Conservation (phyloP, 2,113 vertebrate genomes). For the Colinus virginianus region DNA sequence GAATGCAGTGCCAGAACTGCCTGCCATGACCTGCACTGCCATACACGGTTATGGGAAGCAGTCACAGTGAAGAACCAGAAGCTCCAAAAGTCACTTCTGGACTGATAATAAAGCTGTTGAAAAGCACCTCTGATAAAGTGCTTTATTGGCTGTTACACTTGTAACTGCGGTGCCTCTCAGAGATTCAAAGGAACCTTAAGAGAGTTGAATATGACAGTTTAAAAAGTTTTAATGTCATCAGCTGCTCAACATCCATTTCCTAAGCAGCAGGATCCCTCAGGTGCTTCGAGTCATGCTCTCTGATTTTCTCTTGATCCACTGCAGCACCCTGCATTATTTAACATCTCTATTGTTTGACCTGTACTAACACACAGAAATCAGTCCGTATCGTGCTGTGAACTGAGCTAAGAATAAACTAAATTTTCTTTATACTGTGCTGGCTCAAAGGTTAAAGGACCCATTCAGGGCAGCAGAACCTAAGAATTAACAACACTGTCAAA, state of each 20-base stretch:
- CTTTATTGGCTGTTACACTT: background rate
- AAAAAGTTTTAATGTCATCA: background rate
- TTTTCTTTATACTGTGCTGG: background rate
- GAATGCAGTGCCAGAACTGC: background rate
- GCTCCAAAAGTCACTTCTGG: background rate
- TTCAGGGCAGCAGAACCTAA: background rate
- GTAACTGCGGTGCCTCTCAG: background rate
- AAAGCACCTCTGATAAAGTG: background rate
- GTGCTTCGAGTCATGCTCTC: background rate
- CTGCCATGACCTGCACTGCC: rapidly evolving
- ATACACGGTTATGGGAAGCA: background rate
- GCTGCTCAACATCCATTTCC: background rate
- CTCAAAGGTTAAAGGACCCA: background rate
- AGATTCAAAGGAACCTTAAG: background rate
- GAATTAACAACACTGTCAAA: background rate
- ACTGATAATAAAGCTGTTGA: background rate
- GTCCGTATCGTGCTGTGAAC: too few species aligned
- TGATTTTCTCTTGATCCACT: background rate
- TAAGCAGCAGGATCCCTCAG: background rate
- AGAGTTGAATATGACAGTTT: background rate
- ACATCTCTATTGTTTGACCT: background rate
- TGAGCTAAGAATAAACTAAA: background rate
- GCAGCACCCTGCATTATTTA: background rate
- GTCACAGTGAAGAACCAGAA: background rate
- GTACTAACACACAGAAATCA: background rate